A percentile compares a stretch with the other conserved stretches of the same genome.
Conservation (phyloP, 1,140 invertebrate genomes). For the Brachionus manjavacas region DNA sequence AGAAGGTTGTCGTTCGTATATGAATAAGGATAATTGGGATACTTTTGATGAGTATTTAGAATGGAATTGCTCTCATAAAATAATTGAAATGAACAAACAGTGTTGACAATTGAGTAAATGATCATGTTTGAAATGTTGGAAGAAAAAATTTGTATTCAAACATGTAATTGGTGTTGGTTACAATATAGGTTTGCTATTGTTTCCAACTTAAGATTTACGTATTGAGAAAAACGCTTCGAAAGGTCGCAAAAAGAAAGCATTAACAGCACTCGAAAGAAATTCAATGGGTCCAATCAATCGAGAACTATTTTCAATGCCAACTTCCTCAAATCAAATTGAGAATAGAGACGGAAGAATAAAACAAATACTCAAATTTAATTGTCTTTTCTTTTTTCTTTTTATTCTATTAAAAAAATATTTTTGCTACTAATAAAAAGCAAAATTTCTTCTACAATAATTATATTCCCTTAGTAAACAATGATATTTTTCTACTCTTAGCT, state of each 20-base stretch:
- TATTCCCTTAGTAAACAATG: too few species aligned
- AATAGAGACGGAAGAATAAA: too few species aligned
- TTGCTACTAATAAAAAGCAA: too few species aligned
- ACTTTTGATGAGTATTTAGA: neutral
- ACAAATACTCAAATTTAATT: too few species aligned
- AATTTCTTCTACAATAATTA: too few species aligned
- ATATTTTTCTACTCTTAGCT: too few species aligned
- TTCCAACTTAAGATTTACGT: neutral
- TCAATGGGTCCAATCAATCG: neutral
- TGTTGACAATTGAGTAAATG: neutral
- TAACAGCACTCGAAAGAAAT: neutral
- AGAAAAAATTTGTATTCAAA: neutral
- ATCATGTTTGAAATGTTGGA: neutral
- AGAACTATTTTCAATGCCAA: neutral
- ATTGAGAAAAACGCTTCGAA: neutral
- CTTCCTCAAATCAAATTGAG: neutral
- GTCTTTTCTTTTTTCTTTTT: too few species aligned
- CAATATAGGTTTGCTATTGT: neutral
- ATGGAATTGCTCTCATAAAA: neutral
- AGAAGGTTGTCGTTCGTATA: neutral
- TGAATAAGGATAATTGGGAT: neutral
- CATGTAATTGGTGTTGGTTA: neutral
- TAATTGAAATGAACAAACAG: neutral
- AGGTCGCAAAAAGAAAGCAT: neutral
- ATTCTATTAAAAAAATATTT: too few species aligned